These are phyloP conservation scores for Cebus imitator DNA, from an alignment of 2,113 vertebrate species.

Conservation along the genomic window DNA sequence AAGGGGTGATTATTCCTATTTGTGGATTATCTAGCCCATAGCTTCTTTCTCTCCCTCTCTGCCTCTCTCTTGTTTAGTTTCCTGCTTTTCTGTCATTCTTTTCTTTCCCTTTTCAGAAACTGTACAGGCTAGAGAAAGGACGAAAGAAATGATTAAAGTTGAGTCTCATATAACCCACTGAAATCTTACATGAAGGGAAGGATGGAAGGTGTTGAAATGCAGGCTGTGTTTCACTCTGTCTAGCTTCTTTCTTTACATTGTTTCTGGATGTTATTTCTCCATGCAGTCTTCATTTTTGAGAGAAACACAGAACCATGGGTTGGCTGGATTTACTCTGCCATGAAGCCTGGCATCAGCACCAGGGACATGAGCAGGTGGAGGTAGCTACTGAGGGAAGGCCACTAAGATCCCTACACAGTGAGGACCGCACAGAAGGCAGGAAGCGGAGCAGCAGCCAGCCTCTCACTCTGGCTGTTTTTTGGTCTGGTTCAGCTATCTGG, in stretches of 20 bases:
- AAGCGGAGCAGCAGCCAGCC: not conserved
- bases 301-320: not conserved
- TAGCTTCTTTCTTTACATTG: not conserved
- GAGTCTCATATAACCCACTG: not conserved
- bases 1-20: fast-evolving
- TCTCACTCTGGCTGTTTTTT: fast-evolving
- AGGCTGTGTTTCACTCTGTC: not conserved
- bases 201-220: not conserved
- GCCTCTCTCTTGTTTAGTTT: not conserved
- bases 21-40: not conserved
- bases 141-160: not conserved
- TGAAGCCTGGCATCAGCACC: no score
- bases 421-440: not conserved
- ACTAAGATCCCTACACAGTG: fast-evolving
- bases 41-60: not conserved
- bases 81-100: not conserved
- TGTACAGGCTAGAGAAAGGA: not conserved
- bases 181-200: not conserved
- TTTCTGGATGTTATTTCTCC: not conserved
- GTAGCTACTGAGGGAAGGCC: not conserved
- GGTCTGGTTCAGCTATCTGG: fast-evolving
- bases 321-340: not conserved
- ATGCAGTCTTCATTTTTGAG: not conserved
- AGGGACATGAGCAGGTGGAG: not conserved
- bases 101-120: not conserved